Percentiles rank a stretch among this genome's conserved stretches.
These are phyloP conservation scores for Liodrosophila aerea DNA, from an alignment of 2,888 invertebrate genomes.

Conservation along the genomic window DNA sequence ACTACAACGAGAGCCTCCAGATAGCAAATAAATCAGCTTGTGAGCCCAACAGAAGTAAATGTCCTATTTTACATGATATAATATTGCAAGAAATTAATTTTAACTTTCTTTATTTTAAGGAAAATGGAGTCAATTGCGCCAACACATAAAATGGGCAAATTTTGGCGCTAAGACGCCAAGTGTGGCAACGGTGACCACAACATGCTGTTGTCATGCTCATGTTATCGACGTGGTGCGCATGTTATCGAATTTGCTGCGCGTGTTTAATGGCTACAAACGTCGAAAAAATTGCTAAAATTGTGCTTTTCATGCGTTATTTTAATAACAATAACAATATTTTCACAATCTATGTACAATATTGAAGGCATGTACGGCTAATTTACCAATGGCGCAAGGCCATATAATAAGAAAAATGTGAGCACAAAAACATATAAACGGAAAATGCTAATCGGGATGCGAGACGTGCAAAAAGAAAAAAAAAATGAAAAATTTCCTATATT, in stretches of 20 bases:
- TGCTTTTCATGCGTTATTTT: constrained; percentile 45
- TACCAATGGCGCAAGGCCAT: constrained; percentile 17
- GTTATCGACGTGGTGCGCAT: constrained; percentile 50
- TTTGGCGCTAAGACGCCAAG: too few species aligned
- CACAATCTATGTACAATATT: constrained; percentile 17
- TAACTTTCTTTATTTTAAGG: too few species aligned
- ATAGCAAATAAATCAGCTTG: too few species aligned
- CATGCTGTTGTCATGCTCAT: constrained; percentile 26
- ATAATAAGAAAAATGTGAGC: constrained; percentile 27
- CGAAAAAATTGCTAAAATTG: constrained; percentile 59
- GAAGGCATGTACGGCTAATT: constrained; percentile 18
- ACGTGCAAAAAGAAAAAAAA: constrained; percentile 34
- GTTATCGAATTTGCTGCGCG: constrained; percentile 65
- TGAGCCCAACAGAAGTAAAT: too few species aligned
- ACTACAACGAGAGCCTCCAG: too few species aligned
- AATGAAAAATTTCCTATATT: constrained; percentile 37
- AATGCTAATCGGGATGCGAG: constrained; percentile 4
- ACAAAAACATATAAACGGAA: constrained; percentile 21
- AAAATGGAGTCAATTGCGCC: too few species aligned
- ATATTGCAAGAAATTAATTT: too few species aligned
- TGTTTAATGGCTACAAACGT: constrained; percentile 63
- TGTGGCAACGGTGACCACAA: constrained; percentile 35
- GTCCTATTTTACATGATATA: too few species aligned
- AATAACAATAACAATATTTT: constrained; percentile 39
- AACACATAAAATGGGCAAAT: too few species aligned